Conservation (phyloP, 2,888 invertebrate species). For the Allacma fusca region DNA sequence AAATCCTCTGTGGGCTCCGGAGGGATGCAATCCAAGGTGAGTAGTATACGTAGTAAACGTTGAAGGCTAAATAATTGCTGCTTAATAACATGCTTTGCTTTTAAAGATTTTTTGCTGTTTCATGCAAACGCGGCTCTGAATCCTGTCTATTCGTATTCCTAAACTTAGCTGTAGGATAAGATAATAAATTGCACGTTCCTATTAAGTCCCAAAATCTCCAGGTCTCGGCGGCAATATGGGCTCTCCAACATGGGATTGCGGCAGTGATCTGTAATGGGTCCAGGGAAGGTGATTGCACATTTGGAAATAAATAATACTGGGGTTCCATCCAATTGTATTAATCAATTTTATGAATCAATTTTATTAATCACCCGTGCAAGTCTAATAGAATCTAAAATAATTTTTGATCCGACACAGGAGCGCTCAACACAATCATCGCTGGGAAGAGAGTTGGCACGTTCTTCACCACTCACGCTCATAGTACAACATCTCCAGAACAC, state of each 20-base stretch:
- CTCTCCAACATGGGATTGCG: slow-evolving; percentile 91
- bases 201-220: slow-evolving; percentile 59
- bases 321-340: background rate
- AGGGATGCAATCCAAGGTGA: slow-evolving; percentile 98
- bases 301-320: too few species aligned
- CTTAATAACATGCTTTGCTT: too few species aligned
- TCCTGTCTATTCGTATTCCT: too few species aligned
- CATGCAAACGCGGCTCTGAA: too few species aligned
- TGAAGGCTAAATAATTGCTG: slow-evolving; percentile 35
- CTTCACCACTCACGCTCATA: slow-evolving; percentile 77
- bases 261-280: slow-evolving; percentile 98
- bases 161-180: too few species aligned
- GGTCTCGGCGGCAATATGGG: slow-evolving; percentile 95
- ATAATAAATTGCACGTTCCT: too few species aligned
- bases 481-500: slow-evolving; percentile 80
- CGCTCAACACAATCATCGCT: slow-evolving; percentile 90
- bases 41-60: too few species aligned
- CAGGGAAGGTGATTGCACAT: slow-evolving; percentile 76
- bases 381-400: background rate
- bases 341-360: background rate
- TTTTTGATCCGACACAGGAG: slow-evolving; percentile 66
- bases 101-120: too few species aligned
- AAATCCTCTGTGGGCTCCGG: slow-evolving; percentile 94
- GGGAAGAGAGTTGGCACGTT: slow-evolving; percentile 97
- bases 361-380: background rate